Evolutionary conservation across 2,113 vertebrate genomes (phyloP).

Genomic region (Hymenochirus boettgeri): DNA sequence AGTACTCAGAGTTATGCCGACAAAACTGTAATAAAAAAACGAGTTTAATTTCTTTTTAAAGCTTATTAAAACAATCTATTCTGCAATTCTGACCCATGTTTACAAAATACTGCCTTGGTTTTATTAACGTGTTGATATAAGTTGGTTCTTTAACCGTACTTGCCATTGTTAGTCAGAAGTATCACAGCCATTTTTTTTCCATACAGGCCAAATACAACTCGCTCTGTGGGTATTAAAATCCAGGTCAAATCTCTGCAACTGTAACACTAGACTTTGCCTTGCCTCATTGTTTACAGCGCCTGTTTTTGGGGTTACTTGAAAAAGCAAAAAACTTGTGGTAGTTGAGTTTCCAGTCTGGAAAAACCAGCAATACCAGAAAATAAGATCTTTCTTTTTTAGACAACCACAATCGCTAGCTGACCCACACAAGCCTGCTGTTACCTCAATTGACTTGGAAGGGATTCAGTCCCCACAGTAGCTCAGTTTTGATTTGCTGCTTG

Average conservation of each 20-base stretch:
- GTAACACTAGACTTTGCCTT: neutral
- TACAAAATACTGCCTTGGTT: conserved; percentile 12
- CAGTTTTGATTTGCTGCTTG: conserved; percentile 41
- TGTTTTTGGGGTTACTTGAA: conserved; percentile 11
- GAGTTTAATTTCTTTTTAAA: too few relatives aligned
- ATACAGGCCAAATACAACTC: conserved; percentile 13
- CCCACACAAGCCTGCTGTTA: conserved; percentile 70
- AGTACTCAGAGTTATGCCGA: too few relatives aligned
- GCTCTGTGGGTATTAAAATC: conserved; percentile 12
- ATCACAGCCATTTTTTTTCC: conserved; percentile 14
- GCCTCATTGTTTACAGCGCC: conserved; percentile 20
- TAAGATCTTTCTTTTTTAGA: conserved; percentile 63
- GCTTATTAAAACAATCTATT: too few relatives aligned
- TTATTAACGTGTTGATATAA: conserved; percentile 23
- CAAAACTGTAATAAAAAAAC: too few relatives aligned
- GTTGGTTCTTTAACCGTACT: conserved; percentile 23
- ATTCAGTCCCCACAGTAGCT: conserved; percentile 53
- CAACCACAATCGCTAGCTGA: conserved; percentile 68
- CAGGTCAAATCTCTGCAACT: conserved; percentile 4
- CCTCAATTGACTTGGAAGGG: conserved; percentile 66
- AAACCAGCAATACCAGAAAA: conserved; percentile 75
- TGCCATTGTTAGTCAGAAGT: conserved; percentile 25
- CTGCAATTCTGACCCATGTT: too few relatives aligned
- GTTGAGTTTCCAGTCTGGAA: conserved; percentile 67
- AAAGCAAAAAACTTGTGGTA: conserved; percentile 57